Evolutionary conservation across 2,888 invertebrate genomes (phyloP), one percentile per base, ranked within the genome.

Genomic region (Theretra japonica): DNA sequence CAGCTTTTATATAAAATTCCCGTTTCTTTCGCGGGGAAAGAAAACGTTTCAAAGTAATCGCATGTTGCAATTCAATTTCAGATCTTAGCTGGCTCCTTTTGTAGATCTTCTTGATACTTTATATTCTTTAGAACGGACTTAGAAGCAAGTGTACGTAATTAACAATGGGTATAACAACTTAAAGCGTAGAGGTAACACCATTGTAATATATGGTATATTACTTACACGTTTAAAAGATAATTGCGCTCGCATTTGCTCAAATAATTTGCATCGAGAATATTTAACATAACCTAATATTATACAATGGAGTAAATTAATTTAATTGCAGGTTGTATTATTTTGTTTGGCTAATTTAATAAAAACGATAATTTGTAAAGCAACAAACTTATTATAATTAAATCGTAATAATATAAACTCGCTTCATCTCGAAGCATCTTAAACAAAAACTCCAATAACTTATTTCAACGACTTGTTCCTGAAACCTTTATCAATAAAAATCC

Each of bases 1-100:
- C 88, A 88, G 83, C 84, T 85, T 86, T 88, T 86, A 82, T 88
- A 84, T 84, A 80, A 81, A 80, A 78, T 69, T 73, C 68, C 60
- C 50, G 68, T 73, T 73, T 76, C 73, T 76, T 76, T 75, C 78
- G 53, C 56, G 23, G 30, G 65, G 33, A 74, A 72, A 60, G 33
- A 69, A 70, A 72, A 58, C 41, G 53, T 60, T 70, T 30, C 70
- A 72, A 17, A 15, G 50, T 48, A 72, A 70, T 72, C 58, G 21
- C 57, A 19, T 33, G 33, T 71, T 60, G 70, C 69, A 68, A 75
- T 75, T 75, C 70, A 71, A 76, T 76, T 73, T 62, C 56, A 74
- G 17, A 72, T 65, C 50, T 19, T 56, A 65, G 33, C 3, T 28
- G 23, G 19, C 23, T 50, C 19, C 19, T 19, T 62, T 41, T 65